phyloP scores from a whole-genome alignment of 2,113 vertebrate genomes.

The Equus quagga region DNA sequence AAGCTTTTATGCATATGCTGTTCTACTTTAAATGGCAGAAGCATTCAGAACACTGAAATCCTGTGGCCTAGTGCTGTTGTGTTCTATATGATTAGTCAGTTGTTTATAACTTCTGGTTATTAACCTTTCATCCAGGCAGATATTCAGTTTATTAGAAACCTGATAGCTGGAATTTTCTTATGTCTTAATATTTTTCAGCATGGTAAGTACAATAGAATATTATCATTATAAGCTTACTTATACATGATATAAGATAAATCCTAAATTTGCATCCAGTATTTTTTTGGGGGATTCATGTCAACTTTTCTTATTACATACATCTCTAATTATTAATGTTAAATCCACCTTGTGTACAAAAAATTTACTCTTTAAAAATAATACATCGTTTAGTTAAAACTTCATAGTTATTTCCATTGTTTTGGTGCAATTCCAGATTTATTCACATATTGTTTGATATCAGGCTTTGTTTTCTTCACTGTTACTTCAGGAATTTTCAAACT shows the following conservation, averaged over 20 bases:
- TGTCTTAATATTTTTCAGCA: slow-evolving; percentile 52
- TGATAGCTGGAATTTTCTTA: slow-evolving; percentile 74
- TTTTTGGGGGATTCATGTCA: background rate
- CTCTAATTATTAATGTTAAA: background rate
- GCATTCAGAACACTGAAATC: slow-evolving; percentile 4
- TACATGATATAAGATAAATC: background rate
- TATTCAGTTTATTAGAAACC: slow-evolving; percentile 76
- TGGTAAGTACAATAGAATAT: background rate
- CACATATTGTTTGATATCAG: background rate
- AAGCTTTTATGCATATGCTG: slow-evolving; percentile 42
- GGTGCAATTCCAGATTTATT: background rate
- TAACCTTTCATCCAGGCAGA: slow-evolving; percentile 69
- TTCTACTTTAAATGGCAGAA: slow-evolving; percentile 60
- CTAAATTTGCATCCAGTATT: background rate
- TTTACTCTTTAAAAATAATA: background rate
- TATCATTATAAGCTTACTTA: slow-evolving; percentile 26
- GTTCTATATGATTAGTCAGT: slow-evolving; percentile 53
- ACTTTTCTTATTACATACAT: background rate
- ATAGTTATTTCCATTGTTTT: background rate
- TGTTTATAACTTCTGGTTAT: slow-evolving; percentile 67
- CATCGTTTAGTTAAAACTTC: background rate
- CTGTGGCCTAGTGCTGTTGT: background rate
- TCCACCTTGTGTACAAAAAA: background rate
- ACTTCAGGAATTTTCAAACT: background rate
- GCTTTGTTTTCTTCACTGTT: background rate